Base-by-base conservation (phyloP, 2,797 vertebrate species). In the Gallinago stenura region DNA sequence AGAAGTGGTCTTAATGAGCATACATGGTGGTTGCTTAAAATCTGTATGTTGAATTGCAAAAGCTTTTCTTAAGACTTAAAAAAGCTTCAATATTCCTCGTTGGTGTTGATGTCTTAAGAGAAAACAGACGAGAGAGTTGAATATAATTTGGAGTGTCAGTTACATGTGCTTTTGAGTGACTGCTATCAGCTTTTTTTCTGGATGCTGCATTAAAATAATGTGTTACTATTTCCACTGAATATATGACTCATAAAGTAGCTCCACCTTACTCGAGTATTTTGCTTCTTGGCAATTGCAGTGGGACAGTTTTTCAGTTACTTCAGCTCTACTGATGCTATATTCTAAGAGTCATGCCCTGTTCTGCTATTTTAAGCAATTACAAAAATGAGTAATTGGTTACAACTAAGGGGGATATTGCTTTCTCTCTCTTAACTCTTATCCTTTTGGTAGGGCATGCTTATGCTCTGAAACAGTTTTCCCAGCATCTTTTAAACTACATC, bases 401-500 rank as follows among this genome's bases (percentile, higher is more conserved):
- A 73, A 3, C 28, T 57, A 31, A 39, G n/a, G 21, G 21, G 31
- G 8, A 13, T 65, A n/a, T 58, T 85, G 50, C 56, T 17, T 82
- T 24, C 24, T 51, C 2, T 65, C 5, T 54, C 16, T 78, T 30
- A 68, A 16, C 24, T 48, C 83, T 41, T 45, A 13, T 43, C 33
- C 12, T n/a, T 77, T 80, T 46, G 26, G 0, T 43, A 83, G 65
- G 50, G 25, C 1, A 2, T 33, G 43, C 33, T 87, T 88, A 43
- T 51, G 26, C 58, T 89, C n/a, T 60, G 64, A 43, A 89, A 46
- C 6, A 17, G 14, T 51, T 91, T 88, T 31, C n/a, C 9, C 25
- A 84, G 33, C 68, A 66, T 82, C 76, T 97, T 77, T 73, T 51
- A 89, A 72, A 62, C 79, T 87, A 7, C 60, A 6, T 96, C 56